Conservation (phyloP, 2,113 vertebrate genomes). For the Coreoperca whiteheadi region DNA sequence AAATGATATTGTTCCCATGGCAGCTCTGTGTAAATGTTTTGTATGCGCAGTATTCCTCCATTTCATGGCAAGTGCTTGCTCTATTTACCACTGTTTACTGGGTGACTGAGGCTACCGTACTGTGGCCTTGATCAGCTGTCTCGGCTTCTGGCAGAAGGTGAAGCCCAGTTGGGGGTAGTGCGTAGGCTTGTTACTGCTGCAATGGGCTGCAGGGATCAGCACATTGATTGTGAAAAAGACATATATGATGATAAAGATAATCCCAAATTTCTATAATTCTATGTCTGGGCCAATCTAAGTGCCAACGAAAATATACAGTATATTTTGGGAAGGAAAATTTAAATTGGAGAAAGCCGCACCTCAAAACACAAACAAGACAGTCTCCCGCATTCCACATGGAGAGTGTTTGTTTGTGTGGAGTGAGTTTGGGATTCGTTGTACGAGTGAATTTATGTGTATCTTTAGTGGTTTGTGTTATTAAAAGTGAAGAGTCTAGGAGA, state of each 20-base stretch:
- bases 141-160: slow-evolving; percentile 28
- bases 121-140: slow-evolving; percentile 59
- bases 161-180: slow-evolving; percentile 12
- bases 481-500: slow-evolving; percentile 60
- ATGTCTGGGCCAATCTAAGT: background rate
- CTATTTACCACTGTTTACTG: slow-evolving; percentile 82
- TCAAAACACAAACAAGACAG: slow-evolving; percentile 63
- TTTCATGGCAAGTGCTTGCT: slow-evolving; percentile 65
- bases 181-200: background rate
- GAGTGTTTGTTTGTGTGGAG: slow-evolving; percentile 69
- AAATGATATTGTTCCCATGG: slow-evolving; percentile 79
- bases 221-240: background rate
- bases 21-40: slow-evolving; percentile 83
- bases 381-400: slow-evolving; percentile 57
- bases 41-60: slow-evolving; percentile 67
- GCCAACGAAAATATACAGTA: background rate
- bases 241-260: slow-evolving; percentile 1
- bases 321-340: background rate
- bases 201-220: background rate
- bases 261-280: background rate
- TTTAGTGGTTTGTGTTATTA: slow-evolving; percentile 62
- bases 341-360: slow-evolving; percentile 29
- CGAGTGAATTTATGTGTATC: slow-evolving; percentile 46
- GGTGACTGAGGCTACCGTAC: slow-evolving; percentile 76
- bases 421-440: slow-evolving; percentile 40